These are phyloP conservation scores for Brachyopa scutellaris DNA, from an alignment of 2,888 invertebrate species.

Conservation along the genomic window DNA sequence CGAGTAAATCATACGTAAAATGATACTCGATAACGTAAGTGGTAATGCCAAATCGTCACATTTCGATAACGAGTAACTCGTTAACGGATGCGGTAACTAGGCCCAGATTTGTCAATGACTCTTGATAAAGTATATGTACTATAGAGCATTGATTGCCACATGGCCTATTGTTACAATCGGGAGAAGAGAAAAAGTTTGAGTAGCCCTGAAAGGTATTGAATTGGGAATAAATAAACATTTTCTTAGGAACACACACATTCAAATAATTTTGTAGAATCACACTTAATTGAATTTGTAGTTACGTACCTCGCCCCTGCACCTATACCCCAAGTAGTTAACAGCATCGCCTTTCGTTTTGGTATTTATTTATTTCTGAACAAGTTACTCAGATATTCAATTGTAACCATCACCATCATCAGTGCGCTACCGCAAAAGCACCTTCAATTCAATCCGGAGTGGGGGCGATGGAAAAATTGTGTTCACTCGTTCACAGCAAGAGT, in stretches of 20 bases:
- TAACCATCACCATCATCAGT: conserved; percentile 16
- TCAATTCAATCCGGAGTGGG: too few relatives aligned
- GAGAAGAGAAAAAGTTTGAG: neutral
- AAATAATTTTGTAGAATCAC: conserved; percentile 53
- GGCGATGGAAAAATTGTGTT: conserved; percentile 26
- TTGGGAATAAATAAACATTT: conserved; percentile 22
- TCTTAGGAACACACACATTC: conserved; percentile 8
- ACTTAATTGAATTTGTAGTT: conserved; percentile 50
- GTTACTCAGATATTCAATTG: conserved; percentile 29
- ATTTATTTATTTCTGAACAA: conserved; percentile 51
- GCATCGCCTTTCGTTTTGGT: conserved; percentile 3
- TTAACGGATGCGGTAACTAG: too few relatives aligned
- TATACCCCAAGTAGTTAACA: neutral
- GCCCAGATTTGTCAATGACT: too few relatives aligned
- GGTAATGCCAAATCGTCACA: too few relatives aligned
- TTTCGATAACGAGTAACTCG: too few relatives aligned
- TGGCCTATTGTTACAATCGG: too few relatives aligned
- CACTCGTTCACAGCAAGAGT: conserved; percentile 14
- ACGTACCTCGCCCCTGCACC: neutral
- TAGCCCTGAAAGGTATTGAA: neutral
- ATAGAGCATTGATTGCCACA: too few relatives aligned
- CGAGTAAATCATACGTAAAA: too few relatives aligned
- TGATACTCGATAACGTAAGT: too few relatives aligned
- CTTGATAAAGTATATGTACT: too few relatives aligned
- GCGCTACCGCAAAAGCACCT: neutral